Evolutionary conservation across 2,113 vertebrate species (phyloP).

Genomic region (Corythaixoides concolor): DNA sequence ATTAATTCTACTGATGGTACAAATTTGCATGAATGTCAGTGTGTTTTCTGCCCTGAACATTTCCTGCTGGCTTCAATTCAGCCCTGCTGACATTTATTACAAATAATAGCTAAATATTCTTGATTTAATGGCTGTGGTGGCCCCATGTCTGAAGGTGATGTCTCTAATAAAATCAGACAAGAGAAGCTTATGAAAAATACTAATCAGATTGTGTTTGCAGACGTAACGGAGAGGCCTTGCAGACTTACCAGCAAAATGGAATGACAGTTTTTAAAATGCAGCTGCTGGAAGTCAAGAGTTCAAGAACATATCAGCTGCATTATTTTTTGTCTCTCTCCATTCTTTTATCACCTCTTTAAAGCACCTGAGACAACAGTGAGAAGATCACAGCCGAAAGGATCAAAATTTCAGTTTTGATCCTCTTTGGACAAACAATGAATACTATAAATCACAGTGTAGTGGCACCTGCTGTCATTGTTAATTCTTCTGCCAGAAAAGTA

Average conservation of each 20-base stretch:
- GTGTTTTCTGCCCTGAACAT: slow-evolving; percentile 79
- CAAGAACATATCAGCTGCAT: slow-evolving; percentile 50
- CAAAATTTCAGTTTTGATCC: slow-evolving; percentile 41
- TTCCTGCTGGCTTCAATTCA: slow-evolving; percentile 78
- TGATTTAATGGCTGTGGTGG: slow-evolving; percentile 76
- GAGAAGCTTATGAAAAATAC: slow-evolving; percentile 73
- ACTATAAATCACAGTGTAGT: background rate
- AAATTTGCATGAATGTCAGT: slow-evolving; percentile 84
- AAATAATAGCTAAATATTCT: slow-evolving; percentile 85
- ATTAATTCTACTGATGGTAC: slow-evolving; percentile 76
- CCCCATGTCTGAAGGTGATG: slow-evolving; percentile 76
- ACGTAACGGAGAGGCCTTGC: slow-evolving; percentile 59
- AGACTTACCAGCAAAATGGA: slow-evolving; percentile 49
- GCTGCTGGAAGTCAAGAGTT: slow-evolving; percentile 68
- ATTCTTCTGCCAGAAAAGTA: background rate
- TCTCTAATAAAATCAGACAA: slow-evolving; percentile 78
- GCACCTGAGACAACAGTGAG: background rate
- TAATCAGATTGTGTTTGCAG: slow-evolving; percentile 76
- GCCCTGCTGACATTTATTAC: slow-evolving; percentile 82
- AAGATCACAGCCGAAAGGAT: background rate
- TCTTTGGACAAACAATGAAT: slow-evolving; percentile 27
- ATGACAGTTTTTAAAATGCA: slow-evolving; percentile 65
- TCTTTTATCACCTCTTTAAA: slow-evolving; percentile 33
- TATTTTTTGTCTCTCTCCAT: slow-evolving; percentile 51
- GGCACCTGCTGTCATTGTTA: background rate